phyloP scores from a whole-genome alignment of 2,797 vertebrate species.

The Apodemus agrarius region DNA sequence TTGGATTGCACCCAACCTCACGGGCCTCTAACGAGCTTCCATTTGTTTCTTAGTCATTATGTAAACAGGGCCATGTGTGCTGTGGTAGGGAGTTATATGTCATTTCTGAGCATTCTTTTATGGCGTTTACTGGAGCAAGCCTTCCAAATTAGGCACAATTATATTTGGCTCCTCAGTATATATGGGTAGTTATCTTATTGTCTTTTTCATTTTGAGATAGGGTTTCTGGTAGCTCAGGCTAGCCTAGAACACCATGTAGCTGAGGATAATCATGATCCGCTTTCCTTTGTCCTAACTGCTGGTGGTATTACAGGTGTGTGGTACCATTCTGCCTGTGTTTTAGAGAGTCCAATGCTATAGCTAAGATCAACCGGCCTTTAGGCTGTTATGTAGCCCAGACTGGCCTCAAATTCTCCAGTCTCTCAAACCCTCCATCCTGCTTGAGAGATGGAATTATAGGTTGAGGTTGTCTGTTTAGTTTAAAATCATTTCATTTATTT shows the following conservation, averaged over 20 bases:
- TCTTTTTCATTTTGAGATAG: neutral
- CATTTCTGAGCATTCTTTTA: slow-evolving; percentile 62
- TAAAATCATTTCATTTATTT: slow-evolving; percentile 33
- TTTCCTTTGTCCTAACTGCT: neutral
- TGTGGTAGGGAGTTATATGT: slow-evolving; percentile 18
- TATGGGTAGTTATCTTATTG: slow-evolving; percentile 36
- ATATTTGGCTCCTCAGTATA: neutral
- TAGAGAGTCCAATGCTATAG: neutral
- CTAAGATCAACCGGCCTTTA: neutral
- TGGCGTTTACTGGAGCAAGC: slow-evolving; percentile 19
- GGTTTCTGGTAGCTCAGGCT: neutral
- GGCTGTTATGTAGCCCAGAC: neutral
- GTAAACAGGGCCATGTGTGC: neutral
- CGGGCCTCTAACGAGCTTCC: neutral
- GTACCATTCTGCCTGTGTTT: neutral
- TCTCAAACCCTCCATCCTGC: neutral
- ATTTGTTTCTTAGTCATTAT: neutral
- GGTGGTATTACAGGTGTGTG: neutral
- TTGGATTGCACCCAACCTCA: slow-evolving; percentile 13
- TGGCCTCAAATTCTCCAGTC: neutral
- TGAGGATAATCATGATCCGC: neutral
- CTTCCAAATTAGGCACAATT: neutral
- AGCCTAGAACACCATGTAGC: neutral
- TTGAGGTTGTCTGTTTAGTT: slow-evolving; percentile 1
- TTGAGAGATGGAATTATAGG: too few species aligned